Base-by-base conservation (phyloP, 2,113 vertebrate species). In the Nicator chloris region DNA sequence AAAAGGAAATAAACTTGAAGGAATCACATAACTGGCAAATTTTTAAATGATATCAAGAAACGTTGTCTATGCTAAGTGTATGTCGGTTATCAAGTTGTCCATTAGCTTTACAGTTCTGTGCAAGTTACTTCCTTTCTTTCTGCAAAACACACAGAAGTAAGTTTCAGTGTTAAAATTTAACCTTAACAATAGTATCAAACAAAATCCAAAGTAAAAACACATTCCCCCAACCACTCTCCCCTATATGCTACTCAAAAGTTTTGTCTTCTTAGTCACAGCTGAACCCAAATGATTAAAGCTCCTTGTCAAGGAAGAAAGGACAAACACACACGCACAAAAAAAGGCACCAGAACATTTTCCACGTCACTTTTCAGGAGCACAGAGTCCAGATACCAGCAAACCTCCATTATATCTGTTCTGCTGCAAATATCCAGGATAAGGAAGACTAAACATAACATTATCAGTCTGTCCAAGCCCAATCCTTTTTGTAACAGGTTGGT, bases 361-460 rank as follows among this genome's bases (percentile, higher is more conserved):
- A 85, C 2, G 3, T 82, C 82, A 68, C 57, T 82, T 82, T 60
- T 82, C 57, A 76, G 53, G n/a, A 64, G 42, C 79, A 82, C 13
- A 60, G 75, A 65, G 61, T 69, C 45, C 49, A n/a, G 1, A 1
- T 30, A 79, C 54, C 85, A 68, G 53, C 61, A 76, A 66, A 69
- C 33, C 37, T 92, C 26, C 59, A 33, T 40, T 57, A 73, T 88
- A 78, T 88, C 66, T 82, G 42, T 35, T 71, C 69, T 87, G 57
- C 50, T 90, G 40, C 70, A 94, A 82, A 82, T 27, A 93, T 0
- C 8, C 53, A 88, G 70, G 49, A 79, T 31, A 21, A 96, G 37
- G 79, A 91, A 94, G 79, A 59, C 82, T 73, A 90, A 96, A 90
- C 54, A 31, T 6, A 86, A 86, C 42, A 47, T 18, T 47, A 54